Base-by-base conservation (phyloP, 2,888 invertebrate species). In the Coremacera marginata region DNA sequence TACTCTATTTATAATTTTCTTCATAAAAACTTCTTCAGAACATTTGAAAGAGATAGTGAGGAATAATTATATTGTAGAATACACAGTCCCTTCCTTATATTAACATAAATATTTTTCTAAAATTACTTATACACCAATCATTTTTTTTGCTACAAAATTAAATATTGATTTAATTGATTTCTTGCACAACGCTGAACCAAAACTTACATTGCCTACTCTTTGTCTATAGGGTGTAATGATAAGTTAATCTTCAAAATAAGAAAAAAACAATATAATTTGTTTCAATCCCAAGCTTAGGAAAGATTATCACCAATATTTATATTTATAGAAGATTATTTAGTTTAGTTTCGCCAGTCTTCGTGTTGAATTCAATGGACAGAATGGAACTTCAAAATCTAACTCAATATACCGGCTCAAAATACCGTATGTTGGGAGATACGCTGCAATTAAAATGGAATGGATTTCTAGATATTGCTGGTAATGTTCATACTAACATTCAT, bases 371-470 rank as follows among this genome's bases (percentile, higher is more conserved):
- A 25, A 25, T 2, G 51, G 2, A 68, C 11, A 68, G 9, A 51
- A 68, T 68, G 68, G 51, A 52, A 11, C 25, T 67, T 49, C 52
- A 57, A 44, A 34, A 71, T 65, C 16, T 71, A 27, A 37, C 55
- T n/a, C 65, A 65, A 27, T 22, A 34, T 16, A 62, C 70, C 11
- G 62, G 93, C 94, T 86, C 94, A 94, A 94, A 94, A 93, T 76
- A 94, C 93, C 14, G 94, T 93, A 74, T 78, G 27, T 11, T 82
- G 0, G 95, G 94, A 5, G 92, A 94, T 83, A 93, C 94, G 84
- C 94, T 94, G 92, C 94, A 95, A 86, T 91, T 92, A 2, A 91
- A 92, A 82, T 95, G 95, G 95, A 92, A 93, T 82, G 90, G 90
- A 83, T 90, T 95, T 77, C 88, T 94, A 78, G 91, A 93, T 81